Conservation (phyloP, 1,140 invertebrate species). For the Ceratitis capitata region DNA sequence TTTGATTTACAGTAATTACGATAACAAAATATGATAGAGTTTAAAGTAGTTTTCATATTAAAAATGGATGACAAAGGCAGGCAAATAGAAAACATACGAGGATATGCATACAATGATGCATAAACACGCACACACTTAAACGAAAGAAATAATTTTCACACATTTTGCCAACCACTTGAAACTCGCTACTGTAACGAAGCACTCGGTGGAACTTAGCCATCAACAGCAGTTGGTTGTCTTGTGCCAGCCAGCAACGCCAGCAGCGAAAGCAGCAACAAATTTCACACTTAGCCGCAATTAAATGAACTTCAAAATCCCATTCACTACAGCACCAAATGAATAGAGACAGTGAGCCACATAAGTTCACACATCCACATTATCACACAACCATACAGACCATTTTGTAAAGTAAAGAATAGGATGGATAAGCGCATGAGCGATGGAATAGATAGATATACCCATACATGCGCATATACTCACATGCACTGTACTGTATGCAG, state of each 20-base stretch:
- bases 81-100: background rate
- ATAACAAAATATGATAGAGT: background rate
- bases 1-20: background rate
- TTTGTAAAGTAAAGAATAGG: background rate
- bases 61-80: background rate
- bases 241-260: background rate
- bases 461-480: background rate
- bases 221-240: background rate
- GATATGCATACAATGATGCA: no score
- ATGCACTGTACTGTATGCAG: background rate
- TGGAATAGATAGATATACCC: background rate
- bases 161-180: background rate
- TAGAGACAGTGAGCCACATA: background rate
- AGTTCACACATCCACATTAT: background rate
- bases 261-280: background rate
- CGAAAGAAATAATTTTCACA: constrained; percentile 4
- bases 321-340: constrained; percentile 28
- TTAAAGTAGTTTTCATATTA: background rate
- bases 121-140: background rate
- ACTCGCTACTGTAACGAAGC: background rate
- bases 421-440: background rate
- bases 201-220: background rate
- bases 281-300: constrained; percentile 39
- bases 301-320: constrained; percentile 31
- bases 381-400: no score